Conservation (phyloP, 2,888 invertebrate species). For the Dysmachus trigonus region DNA sequence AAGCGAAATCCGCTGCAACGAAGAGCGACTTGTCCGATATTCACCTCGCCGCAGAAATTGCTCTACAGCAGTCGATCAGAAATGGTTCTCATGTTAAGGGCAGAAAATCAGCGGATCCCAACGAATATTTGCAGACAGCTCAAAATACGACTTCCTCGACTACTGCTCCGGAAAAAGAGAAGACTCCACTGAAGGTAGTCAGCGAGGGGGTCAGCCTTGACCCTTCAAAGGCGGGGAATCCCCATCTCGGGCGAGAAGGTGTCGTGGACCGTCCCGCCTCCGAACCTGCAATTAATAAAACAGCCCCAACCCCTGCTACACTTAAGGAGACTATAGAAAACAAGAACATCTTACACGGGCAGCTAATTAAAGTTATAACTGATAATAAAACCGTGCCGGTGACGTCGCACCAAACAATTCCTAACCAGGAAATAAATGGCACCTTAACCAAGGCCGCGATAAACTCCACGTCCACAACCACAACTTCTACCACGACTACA, state of each 20-base stretch:
- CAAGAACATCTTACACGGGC: background rate
- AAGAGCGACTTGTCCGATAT: background rate
- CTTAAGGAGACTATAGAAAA: background rate
- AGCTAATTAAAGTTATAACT: background rate
- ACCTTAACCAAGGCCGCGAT: background rate
- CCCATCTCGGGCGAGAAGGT: conserved; percentile 1
- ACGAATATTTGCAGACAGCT: background rate
- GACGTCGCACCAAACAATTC: background rate
- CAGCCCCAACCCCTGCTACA: background rate
- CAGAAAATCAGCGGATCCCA: background rate
- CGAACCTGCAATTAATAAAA: background rate
- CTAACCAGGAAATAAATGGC: background rate
- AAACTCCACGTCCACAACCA: background rate
- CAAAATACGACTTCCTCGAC: background rate
- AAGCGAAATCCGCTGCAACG: background rate
- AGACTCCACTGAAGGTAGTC: background rate
- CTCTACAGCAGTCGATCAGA: background rate
- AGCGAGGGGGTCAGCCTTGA: background rate
- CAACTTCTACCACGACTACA: conserved; percentile 47
- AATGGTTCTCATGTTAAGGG: background rate
- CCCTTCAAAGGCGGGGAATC: background rate
- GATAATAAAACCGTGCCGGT: background rate
- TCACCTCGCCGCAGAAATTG: background rate
- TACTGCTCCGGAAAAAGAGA: background rate
- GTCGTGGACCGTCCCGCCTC: background rate